Conservation (phyloP, 2,888 invertebrate species). For the Scotopteryx bipunctaria region DNA sequence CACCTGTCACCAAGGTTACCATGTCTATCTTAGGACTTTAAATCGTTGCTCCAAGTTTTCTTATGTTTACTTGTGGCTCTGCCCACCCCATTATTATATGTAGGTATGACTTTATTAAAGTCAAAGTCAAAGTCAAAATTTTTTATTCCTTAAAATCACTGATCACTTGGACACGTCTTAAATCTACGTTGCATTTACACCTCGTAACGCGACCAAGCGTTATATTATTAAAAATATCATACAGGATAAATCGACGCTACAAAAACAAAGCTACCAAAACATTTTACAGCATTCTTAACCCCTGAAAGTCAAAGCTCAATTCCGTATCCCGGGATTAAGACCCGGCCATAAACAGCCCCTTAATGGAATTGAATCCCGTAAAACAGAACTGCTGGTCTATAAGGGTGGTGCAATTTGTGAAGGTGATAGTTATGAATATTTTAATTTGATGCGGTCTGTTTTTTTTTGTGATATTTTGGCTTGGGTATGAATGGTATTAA, state of each 20-base stretch:
- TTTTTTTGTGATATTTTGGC: slow-evolving; percentile 10
- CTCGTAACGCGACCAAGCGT: neutral
- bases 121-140: no score
- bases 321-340: slow-evolving; percentile 44
- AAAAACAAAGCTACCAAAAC: slow-evolving; percentile 25
- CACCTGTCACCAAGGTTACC: no score
- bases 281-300: slow-evolving; percentile 16
- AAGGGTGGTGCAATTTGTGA: slow-evolving; percentile 39
- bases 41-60: no score
- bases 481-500: no score
- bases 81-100: no score
- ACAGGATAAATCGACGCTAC: neutral
- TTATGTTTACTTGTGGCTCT: no score
- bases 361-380: slow-evolving; percentile 70
- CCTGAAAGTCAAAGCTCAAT: slow-evolving; percentile 32
- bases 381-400: slow-evolving; percentile 51
- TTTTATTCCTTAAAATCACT: no score
- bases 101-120: no score
- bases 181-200: no score
- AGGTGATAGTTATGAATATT: slow-evolving; percentile 40
- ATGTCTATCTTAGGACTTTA: no score
- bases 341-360: slow-evolving; percentile 61
- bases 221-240: neutral
- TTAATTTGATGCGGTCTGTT: slow-evolving; percentile 28
- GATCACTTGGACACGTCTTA: no score